Base-by-base conservation (phyloP, 1,140 invertebrate species). In the Frieseomelitta varia region DNA sequence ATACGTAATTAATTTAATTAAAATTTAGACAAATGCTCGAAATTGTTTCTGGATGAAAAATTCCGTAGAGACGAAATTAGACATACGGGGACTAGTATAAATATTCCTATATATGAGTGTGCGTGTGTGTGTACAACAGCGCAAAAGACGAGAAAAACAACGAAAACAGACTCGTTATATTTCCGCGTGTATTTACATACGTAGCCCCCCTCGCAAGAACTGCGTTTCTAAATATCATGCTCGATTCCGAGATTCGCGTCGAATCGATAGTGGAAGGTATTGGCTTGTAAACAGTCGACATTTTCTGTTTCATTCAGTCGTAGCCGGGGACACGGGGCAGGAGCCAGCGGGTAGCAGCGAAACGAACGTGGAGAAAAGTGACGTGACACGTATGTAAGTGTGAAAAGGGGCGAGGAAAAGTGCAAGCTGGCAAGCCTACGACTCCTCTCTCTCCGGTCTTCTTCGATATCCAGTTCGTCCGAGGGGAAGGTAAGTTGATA, bases 361-460 rank as follows among this genome's bases (percentile, higher is more conserved):
- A n/a, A 24, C 27, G 27, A 47, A 47, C 6, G 15, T 19, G 10
- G 27, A 55, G 68, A 51, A 65, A 75, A 81, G 51, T 55, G 51
- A 75, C 79, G 30, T 47, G 24, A 19, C 11, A 55, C 51, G 53
- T 80, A 55, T 79, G 67, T 58, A 71, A 65, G 75, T 71, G 67
- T 39, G 67, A 15, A 24, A 53, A 4, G 30, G 21, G 27, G 6
- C 14, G 6, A 10, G n/a, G 21, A 51, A 30, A 72, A 71, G 69
- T 73, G 79, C 56, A 71, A 72, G 55, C 34, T 61, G 17, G 34
- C 34, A 39, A 34, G 53, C 39, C 55, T 73, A 67, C n/a, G n/a
- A 17, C 47, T 56, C 11, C 72, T 11, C n/a, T 11, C n/a, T 17
- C 53, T 34, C 76, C 17, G 34, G 39, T 47, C 10, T 47, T 53